Conservation (phyloP, 2,888 invertebrate genomes). For the Epistrophe grossulariae region DNA sequence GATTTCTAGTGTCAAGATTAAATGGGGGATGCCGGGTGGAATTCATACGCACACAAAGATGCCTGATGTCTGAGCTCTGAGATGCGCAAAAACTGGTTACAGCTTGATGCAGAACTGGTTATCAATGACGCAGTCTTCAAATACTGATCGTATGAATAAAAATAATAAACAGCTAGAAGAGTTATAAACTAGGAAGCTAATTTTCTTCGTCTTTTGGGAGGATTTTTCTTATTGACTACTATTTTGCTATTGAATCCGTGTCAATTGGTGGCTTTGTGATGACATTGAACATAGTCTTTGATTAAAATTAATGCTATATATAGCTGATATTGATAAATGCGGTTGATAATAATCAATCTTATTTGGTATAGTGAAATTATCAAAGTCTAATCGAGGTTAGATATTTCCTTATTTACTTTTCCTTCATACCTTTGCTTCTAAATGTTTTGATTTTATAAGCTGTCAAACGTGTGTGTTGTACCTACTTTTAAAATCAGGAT, state of each 20-base stretch:
- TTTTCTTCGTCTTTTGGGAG: slow-evolving; percentile 47
- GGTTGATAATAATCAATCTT: slow-evolving; percentile 21
- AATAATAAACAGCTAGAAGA: slow-evolving; percentile 37
- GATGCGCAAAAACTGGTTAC: slow-evolving; percentile 49
- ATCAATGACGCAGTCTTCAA: slow-evolving; percentile 34
- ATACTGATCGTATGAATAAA: neutral
- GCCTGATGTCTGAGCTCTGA: slow-evolving; percentile 40
- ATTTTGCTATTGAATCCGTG: slow-evolving; percentile 50
- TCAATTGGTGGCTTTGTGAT: slow-evolving; percentile 53
- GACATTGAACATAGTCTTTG: slow-evolving; percentile 35
- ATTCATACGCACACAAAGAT: slow-evolving; percentile 47
- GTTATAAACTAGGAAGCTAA: slow-evolving; percentile 46
- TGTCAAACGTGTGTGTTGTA: neutral
- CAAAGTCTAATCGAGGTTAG: neutral
- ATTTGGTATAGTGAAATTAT: slow-evolving; percentile 26
- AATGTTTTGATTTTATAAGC: neutral
- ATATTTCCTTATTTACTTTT: neutral
- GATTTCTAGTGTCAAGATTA: slow-evolving; percentile 68
- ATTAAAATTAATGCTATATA: slow-evolving; percentile 10
- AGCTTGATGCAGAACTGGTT: slow-evolving; percentile 31
- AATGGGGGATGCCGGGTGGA: slow-evolving; percentile 63
- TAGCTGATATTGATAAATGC: slow-evolving; percentile 17
- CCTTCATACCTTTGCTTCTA: neutral
- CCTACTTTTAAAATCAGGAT: neutral
- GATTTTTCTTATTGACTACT: slow-evolving; percentile 16